A percentile compares a stretch with the other conserved stretches of the same genome.
phyloP scores from a whole-genome alignment of 2,113 vertebrate genomes.

The Leiothrix lutea region DNA sequence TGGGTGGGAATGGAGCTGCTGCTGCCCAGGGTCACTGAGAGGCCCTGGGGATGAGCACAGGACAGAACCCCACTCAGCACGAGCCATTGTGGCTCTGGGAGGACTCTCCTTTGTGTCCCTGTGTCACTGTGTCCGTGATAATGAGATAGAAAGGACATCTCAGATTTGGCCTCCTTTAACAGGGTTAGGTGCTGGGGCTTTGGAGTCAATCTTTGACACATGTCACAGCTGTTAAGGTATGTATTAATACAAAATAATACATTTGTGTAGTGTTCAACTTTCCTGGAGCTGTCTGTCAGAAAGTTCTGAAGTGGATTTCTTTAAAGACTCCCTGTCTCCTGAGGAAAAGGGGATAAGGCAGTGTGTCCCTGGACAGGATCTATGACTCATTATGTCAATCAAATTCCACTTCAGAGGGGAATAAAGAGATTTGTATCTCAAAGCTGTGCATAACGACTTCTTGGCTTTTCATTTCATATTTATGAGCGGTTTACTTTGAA shows the following conservation, averaged over 20 bases:
- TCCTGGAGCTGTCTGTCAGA: slow-evolving; percentile 76
- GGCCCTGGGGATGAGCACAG: not conserved
- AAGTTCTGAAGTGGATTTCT: slow-evolving; percentile 83
- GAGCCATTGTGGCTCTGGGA: not conserved
- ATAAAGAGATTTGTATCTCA: slow-evolving; percentile 88
- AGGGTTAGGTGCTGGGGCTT: slow-evolving; percentile 10
- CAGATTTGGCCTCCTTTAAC: not conserved
- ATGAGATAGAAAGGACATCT: not conserved
- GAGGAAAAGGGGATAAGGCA: slow-evolving; percentile 81
- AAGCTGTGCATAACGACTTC: slow-evolving; percentile 83
- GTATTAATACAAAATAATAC: slow-evolving; percentile 71
- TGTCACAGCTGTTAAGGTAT: slow-evolving; percentile 57
- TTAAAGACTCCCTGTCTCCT: slow-evolving; percentile 82
- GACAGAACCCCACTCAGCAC: not conserved
- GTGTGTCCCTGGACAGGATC: slow-evolving; percentile 84
- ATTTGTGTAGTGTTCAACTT: slow-evolving; percentile 69
- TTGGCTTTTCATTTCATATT: slow-evolving; percentile 86
- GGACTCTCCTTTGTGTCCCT: not conserved
- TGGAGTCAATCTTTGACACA: slow-evolving; percentile 55
- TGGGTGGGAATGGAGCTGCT: not conserved
- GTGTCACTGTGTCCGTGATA: not conserved
- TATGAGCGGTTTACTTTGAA: slow-evolving; percentile 87
- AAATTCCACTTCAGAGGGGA: slow-evolving; percentile 85
- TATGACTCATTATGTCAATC: slow-evolving; percentile 89
- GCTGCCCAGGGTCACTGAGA: not conserved